Evolutionary conservation across 2,888 invertebrate genomes (phyloP).

Genomic region (Drosophila macrospina): DNA sequence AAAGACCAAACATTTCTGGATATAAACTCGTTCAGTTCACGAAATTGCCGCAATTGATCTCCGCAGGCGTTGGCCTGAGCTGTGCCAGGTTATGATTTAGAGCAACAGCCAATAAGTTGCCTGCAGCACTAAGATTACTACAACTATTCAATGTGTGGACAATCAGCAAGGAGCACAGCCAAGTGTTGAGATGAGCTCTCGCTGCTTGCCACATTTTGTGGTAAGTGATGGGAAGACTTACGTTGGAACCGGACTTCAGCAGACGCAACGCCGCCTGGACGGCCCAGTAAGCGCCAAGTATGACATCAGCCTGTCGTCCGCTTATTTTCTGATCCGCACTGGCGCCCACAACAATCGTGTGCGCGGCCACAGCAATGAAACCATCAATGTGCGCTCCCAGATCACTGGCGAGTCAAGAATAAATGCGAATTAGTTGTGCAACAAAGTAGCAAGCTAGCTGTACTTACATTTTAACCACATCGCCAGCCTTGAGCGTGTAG

Average conservation of each 20-base stretch:
- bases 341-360: constrained; percentile 96
- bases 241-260: constrained; percentile 95
- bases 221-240: constrained; percentile 83
- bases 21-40: constrained; percentile 66
- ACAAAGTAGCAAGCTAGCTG: too few relatives aligned
- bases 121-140: constrained; percentile 19
- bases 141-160: too few relatives aligned
- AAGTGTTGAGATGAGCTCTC: too few relatives aligned
- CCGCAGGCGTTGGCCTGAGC: constrained; percentile 73
- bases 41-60: constrained; percentile 65
- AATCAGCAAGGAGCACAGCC: too few relatives aligned
- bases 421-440: not conserved
- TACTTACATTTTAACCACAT: constrained; percentile 98
- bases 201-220: too few relatives aligned
- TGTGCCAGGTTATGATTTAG: constrained; percentile 38
- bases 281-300: constrained; percentile 97
- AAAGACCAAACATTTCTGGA: constrained; percentile 69
- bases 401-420: constrained; percentile 88
- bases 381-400: constrained; percentile 99
- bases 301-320: constrained; percentile 97
- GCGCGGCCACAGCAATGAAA: constrained; percentile 98
- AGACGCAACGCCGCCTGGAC: constrained; percentile 97
- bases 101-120: constrained; percentile 59
- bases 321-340: constrained; percentile 90
- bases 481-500: constrained; percentile 93